Evolutionary conservation across 2,888 invertebrate species (phyloP).

Genomic region (Trissolcus japonicus): DNA sequence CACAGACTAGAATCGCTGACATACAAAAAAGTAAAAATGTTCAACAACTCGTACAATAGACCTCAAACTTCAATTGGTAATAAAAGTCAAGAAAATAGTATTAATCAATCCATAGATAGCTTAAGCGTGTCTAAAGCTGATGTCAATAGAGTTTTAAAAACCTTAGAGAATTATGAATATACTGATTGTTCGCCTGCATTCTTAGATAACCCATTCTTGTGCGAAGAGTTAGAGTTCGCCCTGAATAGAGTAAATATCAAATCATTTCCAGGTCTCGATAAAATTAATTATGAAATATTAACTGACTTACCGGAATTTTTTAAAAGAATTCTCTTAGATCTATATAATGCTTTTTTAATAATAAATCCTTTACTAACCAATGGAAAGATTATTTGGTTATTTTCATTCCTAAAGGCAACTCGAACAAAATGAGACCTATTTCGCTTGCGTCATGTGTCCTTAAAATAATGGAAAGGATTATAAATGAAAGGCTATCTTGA

Average conservation of each 20-base stretch:
- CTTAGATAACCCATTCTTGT: constrained; percentile 5
- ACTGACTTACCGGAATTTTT: constrained; percentile 17
- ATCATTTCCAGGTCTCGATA: constrained; percentile 23
- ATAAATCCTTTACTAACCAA: constrained; percentile 16
- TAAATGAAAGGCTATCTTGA: constrained; percentile 15
- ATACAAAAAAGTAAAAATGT: constrained; percentile 37
- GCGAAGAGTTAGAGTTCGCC: constrained; percentile 10
- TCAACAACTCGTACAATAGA: constrained; percentile 21
- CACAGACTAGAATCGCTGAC: not conserved
- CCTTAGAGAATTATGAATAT: not conserved
- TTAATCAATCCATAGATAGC: constrained; percentile 8
- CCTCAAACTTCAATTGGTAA: constrained; percentile 10
- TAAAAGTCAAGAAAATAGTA: constrained; percentile 8
- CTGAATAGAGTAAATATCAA: constrained; percentile 2
- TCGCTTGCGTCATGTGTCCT: constrained; percentile 30
- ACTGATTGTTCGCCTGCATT: too few species aligned
- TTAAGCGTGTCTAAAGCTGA: constrained; percentile 5
- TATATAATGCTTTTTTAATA: constrained; percentile 25
- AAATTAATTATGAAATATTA: constrained; percentile 26
- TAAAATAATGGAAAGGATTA: constrained; percentile 32
- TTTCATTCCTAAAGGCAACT: constrained; percentile 37
- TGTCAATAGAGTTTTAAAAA: not conserved
- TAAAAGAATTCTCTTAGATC: constrained; percentile 15
- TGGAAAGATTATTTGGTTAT: constrained; percentile 29
- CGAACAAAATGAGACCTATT: constrained; percentile 32